Evolutionary conservation across 2,113 vertebrate genomes (phyloP).

Genomic region (Hucho hucho): DNA sequence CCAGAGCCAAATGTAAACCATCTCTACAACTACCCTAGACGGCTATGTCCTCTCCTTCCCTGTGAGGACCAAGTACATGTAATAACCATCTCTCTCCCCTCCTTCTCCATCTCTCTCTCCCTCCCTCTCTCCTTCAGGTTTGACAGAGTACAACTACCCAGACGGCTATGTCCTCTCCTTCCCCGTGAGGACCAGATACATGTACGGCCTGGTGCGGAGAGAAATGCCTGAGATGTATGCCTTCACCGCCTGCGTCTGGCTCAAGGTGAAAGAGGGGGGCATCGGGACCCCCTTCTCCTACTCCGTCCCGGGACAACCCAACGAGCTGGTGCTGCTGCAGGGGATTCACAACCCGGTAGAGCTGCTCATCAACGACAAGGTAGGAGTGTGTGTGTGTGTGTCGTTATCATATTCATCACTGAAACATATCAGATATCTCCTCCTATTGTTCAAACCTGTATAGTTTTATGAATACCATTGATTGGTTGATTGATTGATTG

Average conservation of each 20-base stretch:
- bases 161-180: slow-evolving; percentile 90
- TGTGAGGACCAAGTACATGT: slow-evolving; percentile 95
- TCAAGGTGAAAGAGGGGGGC: slow-evolving; percentile 80
- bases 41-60: slow-evolving; percentile 91
- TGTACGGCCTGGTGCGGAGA: slow-evolving; percentile 89
- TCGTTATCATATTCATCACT: too few species aligned
- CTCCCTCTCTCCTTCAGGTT: slow-evolving; percentile 39
- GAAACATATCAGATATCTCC: too few species aligned
- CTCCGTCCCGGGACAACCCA: slow-evolving; percentile 87
- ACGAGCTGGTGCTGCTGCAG: slow-evolving; percentile 92
- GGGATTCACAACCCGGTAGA: slow-evolving; percentile 89
- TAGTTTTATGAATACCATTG: too few species aligned
- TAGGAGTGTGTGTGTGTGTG: slow-evolving; percentile 34
- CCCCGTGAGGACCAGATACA: slow-evolving; percentile 92
- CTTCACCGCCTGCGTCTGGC: slow-evolving; percentile 91
- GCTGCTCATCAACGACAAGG: slow-evolving; percentile 97
- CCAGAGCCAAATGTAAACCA: too few species aligned
- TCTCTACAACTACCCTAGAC: slow-evolving; percentile 75
- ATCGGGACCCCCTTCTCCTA: slow-evolving; percentile 97
- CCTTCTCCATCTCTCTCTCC: background rate
- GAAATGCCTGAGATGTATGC: slow-evolving; percentile 91
- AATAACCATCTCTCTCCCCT: slow-evolving; percentile 29
- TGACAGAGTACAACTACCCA: slow-evolving; percentile 77
- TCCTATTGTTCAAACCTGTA: too few species aligned
- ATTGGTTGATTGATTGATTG: background rate